Percentiles rank a stretch among this genome's conserved stretches.
phyloP scores from a whole-genome alignment of 2,113 vertebrate genomes.

The Thamnaconus septentrionalis region DNA sequence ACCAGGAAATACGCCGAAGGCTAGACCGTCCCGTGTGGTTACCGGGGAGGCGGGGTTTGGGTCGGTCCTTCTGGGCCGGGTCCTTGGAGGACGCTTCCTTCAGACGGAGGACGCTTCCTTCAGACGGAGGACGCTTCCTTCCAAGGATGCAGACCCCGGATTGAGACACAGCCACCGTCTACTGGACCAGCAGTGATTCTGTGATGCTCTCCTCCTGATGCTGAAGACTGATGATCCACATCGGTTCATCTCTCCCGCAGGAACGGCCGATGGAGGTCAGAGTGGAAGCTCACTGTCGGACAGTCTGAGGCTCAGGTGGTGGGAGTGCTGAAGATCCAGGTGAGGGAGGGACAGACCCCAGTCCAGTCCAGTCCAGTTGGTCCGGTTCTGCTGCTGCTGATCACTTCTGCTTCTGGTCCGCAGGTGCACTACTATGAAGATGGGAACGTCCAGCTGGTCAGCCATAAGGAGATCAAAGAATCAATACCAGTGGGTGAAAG shows the following conservation, averaged over 20 bases:
- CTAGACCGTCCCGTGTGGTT: too few species aligned
- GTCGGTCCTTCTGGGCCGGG: too few species aligned
- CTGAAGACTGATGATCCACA: too few species aligned
- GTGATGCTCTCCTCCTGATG: too few species aligned
- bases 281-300: constrained; percentile 96
- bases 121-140: too few species aligned
- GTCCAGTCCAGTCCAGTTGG: neutral
- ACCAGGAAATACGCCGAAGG: too few species aligned
- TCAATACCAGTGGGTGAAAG: constrained; percentile 92
- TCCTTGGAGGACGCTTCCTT: too few species aligned
- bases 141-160: too few species aligned
- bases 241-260: constrained; percentile 66
- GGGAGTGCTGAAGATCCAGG: constrained; percentile 99
- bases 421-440: constrained; percentile 99
- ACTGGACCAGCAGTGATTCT: too few species aligned
- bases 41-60: too few species aligned
- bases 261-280: constrained; percentile 98
- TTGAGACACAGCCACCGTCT: too few species aligned
- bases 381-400: neutral
- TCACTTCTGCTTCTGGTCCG: constrained; percentile 4
- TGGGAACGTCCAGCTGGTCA: constrained; percentile 98
- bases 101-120: too few species aligned
- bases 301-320: constrained; percentile 94
- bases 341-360: constrained; percentile 47
- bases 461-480: constrained; percentile 97